phyloP scores from a whole-genome alignment of 2,113 vertebrate species.

The Phaethon lepturus region DNA sequence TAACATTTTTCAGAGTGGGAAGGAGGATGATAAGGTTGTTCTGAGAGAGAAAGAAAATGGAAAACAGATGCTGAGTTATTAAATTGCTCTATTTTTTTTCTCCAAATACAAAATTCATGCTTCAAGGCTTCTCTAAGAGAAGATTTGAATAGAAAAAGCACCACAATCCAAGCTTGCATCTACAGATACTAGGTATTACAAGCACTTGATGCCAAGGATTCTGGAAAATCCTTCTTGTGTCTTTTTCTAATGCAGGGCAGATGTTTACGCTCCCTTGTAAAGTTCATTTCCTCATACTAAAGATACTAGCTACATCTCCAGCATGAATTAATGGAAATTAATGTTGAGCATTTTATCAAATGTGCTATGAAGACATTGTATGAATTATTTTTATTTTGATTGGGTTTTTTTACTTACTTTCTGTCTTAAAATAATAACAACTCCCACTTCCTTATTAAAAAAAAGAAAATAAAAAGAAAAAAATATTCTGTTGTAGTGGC shows the following conservation, averaged over 20 bases:
- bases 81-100: neutral
- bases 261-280: neutral
- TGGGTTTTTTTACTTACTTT: neutral
- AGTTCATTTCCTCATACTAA: neutral
- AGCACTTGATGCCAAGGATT: neutral
- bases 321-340: neutral
- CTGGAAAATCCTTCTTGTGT: neutral
- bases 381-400: neutral
- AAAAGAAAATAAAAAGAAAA: too few species aligned
- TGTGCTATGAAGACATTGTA: neutral
- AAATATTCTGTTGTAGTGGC: neutral
- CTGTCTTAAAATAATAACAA: neutral
- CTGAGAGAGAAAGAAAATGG: neutral
- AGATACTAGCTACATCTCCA: neutral
- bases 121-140: neutral
- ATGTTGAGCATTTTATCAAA: neutral
- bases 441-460: neutral
- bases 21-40: neutral
- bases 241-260: neutral
- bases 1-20: neutral
- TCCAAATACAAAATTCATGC: neutral
- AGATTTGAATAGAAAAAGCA: neutral
- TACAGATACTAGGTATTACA: neutral
- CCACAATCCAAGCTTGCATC: neutral
- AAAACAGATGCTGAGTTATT: neutral